Percentiles rank a stretch among this genome's conserved stretches.
Evolutionary conservation across 2,113 vertebrate genomes (phyloP).

Genomic region (Gallinago paraguaiae): DNA sequence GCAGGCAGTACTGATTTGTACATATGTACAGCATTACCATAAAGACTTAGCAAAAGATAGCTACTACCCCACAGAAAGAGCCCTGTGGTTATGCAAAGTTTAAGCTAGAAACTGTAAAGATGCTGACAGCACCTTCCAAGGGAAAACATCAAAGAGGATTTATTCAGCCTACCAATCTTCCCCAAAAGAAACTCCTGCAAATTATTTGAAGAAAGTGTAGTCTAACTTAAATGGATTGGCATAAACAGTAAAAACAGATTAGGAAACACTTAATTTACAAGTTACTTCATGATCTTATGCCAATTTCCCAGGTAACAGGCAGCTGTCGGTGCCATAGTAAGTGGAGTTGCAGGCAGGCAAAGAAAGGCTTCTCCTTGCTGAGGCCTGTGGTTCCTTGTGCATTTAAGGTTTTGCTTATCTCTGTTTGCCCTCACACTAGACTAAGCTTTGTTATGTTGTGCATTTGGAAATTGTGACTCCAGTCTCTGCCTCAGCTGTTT

Average conservation of each 20-base stretch:
- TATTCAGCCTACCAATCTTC: background rate
- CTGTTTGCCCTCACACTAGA: background rate
- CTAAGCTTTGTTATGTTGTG: background rate
- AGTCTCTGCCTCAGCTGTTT: background rate
- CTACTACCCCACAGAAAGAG: background rate
- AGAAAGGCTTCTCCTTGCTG: background rate
- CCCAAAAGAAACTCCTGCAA: background rate
- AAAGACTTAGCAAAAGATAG: background rate
- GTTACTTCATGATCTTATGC: background rate
- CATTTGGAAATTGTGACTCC: background rate
- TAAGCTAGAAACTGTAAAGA: background rate
- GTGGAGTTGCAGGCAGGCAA: background rate
- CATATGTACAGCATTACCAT: background rate
- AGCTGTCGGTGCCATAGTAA: background rate
- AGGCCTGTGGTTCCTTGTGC: background rate
- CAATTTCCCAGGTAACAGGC: background rate
- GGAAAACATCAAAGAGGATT: slow-evolving; percentile 5
- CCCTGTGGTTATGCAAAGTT: background rate
- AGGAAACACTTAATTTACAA: background rate
- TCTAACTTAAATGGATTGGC: background rate
- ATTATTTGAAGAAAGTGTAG: background rate
- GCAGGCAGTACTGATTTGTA: background rate
- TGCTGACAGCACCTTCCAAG: background rate
- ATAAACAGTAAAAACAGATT: slow-evolving; percentile 4
- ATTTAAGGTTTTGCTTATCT: background rate